Base-by-base conservation (phyloP, 92 coral and sea anemone genomes). In the Epizoanthus stellaris region DNA sequence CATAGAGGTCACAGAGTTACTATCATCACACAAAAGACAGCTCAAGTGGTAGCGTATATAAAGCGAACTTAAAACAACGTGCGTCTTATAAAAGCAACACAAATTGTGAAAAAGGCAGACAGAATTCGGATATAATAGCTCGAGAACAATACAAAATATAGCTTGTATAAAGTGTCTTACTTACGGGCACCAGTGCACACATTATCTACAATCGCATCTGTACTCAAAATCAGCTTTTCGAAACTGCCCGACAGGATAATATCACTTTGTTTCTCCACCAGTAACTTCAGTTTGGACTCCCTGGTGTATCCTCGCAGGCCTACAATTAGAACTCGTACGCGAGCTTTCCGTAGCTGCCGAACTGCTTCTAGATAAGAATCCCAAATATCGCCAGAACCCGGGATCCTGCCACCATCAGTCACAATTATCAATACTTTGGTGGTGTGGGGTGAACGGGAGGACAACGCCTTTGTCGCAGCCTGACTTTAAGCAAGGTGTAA, bases 311-410 rank as follows among this genome's bases (percentile, higher is more conserved):
- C 88, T 52, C 95, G 87, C 43, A 88, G 47, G 38, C 76, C 62
- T 53, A 90, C 89, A 56, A 88, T 91, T 56, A 92, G 73, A 62
- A 92, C 79, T 15, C 91, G 85, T 5, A 88, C 92, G 1, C 95
- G 94, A 5, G 87, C 83, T 34, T 82, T 87, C 64, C 76, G 80
- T 73, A 94, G 79, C 67, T 90, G 90, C 25, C 61, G 76, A 12
- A 80, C 88, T 14, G 95, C 88, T 8, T 19, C 76, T 47, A 70
- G 66, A 45, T 75, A 75, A 10, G 13, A 63, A n/a, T 2, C 59
- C 80, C 64, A 75, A 30, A 40, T 75, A 38, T 75, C 80, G 14
- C 80, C 80, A 5, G 45, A 11, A 7, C 21, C 66, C 16, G 80
- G 80, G 7, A 75, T 3, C 0, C 45, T 30, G n/a, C 80, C 66